Conservation (phyloP, 1,140 invertebrate genomes). For the Cyclina sinensis region DNA sequence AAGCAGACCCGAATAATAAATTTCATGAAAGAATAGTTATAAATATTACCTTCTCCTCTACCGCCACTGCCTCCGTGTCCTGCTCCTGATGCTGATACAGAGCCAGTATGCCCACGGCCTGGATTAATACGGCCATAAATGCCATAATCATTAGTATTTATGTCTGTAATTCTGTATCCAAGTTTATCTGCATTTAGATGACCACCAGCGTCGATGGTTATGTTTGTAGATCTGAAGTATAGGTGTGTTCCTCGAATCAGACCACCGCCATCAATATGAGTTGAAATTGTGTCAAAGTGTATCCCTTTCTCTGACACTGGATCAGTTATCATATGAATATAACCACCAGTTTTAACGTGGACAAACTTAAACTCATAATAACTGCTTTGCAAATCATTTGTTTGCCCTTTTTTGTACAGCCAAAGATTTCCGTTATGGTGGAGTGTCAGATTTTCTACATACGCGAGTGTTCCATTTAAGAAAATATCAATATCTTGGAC, state of each 20-base stretch:
- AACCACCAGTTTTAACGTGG: constrained; percentile 78
- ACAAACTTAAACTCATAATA: constrained; percentile 77
- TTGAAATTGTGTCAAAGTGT: constrained; percentile 70
- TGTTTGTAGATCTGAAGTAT: constrained; percentile 74
- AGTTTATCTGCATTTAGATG: constrained; percentile 75
- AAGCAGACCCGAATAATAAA: no score
- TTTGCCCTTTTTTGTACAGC: constrained; percentile 75
- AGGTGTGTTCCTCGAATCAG: constrained; percentile 77
- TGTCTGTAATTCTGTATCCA: constrained; percentile 77
- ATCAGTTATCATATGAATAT: constrained; percentile 80
- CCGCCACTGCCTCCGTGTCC: constrained; percentile 82
- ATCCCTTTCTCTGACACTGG: constrained; percentile 77
- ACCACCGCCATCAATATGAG: constrained; percentile 79
- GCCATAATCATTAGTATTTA: constrained; percentile 57
- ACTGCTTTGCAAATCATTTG: constrained; percentile 62
- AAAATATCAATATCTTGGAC: constrained; percentile 78
- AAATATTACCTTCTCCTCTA: constrained; percentile 74
- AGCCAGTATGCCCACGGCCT: constrained; percentile 71
- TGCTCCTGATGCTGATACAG: constrained; percentile 69
- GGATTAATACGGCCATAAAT: constrained; percentile 78
- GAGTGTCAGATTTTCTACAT: constrained; percentile 78
- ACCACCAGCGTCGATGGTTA: constrained; percentile 79
- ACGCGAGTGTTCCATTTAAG: constrained; percentile 79
- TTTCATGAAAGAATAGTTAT: no score
- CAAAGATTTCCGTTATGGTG: constrained; percentile 77